Percentiles rank a stretch among this genome's conserved stretches.
phyloP scores from a whole-genome alignment of 2,113 vertebrate species.

The Pterocles orientalis region DNA sequence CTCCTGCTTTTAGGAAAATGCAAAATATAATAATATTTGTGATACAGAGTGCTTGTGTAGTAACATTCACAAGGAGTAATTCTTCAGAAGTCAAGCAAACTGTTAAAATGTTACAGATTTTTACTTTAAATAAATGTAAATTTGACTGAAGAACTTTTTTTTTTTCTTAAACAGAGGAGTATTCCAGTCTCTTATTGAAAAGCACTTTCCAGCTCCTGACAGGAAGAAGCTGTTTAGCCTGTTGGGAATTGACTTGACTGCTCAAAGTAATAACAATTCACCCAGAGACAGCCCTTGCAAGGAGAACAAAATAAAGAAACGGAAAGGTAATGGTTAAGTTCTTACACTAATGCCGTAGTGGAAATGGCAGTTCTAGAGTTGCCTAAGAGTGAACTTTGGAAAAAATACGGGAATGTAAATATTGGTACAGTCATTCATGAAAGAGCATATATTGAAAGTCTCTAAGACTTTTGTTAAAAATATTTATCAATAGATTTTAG shows the following conservation, averaged over 20 bases:
- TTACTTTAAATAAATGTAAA: not conserved
- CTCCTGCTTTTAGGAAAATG: not conserved
- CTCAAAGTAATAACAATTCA: slow-evolving; percentile 87
- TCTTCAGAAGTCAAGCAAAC: not conserved
- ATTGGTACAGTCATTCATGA: not conserved
- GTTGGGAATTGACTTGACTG: slow-evolving; percentile 91
- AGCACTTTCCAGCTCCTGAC: slow-evolving; percentile 98
- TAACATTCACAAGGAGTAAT: not conserved
- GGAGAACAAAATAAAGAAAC: slow-evolving; percentile 89
- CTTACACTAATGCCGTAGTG: not conserved
- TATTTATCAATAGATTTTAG: not conserved
- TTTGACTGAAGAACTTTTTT: not conserved
- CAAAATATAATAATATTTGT: not conserved
- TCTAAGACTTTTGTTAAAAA: not conserved
- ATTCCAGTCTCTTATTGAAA: slow-evolving; percentile 95
- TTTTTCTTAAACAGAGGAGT: slow-evolving; percentile 84
- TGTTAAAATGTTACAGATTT: not conserved
- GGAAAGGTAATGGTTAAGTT: slow-evolving; percentile 83
- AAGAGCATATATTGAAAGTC: not conserved
- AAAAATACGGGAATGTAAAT: not conserved
- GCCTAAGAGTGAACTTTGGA: not conserved
- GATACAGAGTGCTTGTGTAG: not conserved
- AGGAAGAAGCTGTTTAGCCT: slow-evolving; percentile 96
- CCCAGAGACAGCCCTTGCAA: slow-evolving; percentile 83
- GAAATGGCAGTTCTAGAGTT: not conserved